phyloP scores from a whole-genome alignment of 2,113 vertebrate genomes.

The Elaphurus davidianus region DNA sequence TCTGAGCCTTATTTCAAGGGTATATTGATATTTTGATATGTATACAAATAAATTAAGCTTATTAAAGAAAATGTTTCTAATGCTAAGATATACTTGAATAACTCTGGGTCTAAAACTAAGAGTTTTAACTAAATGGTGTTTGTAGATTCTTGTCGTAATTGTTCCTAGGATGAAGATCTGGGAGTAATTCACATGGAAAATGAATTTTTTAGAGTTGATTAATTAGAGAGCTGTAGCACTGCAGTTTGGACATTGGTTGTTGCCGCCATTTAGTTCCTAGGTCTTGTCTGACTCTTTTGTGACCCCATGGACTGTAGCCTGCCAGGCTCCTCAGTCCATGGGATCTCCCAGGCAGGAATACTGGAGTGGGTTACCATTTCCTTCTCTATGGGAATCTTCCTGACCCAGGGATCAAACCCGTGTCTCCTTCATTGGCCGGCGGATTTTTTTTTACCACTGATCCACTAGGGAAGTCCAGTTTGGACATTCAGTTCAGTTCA shows the following conservation, averaged over 20 bases:
- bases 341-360: neutral
- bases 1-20: neutral
- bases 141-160: conserved; percentile 25
- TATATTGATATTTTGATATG: neutral
- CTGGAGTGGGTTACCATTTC: neutral
- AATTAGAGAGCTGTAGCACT: neutral
- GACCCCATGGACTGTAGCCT: neutral
- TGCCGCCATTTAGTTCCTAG: neutral
- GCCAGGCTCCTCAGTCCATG: neutral
- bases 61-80: conserved; percentile 37
- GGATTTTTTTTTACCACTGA: neutral
- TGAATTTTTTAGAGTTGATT: neutral
- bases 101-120: conserved; percentile 17
- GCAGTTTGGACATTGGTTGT: neutral
- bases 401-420: neutral
- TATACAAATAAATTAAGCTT: conserved; percentile 27
- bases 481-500: neutral
- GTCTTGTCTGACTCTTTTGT: neutral
- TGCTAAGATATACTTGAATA: neutral
- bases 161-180: neutral
- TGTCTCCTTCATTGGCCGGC: neutral
- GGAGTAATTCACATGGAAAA: neutral
- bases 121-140: conserved; percentile 18
- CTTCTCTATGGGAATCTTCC: neutral
- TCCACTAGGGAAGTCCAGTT: neutral